Base-by-base conservation (phyloP, 2,113 vertebrate species). In the Lucifuga dentata region DNA sequence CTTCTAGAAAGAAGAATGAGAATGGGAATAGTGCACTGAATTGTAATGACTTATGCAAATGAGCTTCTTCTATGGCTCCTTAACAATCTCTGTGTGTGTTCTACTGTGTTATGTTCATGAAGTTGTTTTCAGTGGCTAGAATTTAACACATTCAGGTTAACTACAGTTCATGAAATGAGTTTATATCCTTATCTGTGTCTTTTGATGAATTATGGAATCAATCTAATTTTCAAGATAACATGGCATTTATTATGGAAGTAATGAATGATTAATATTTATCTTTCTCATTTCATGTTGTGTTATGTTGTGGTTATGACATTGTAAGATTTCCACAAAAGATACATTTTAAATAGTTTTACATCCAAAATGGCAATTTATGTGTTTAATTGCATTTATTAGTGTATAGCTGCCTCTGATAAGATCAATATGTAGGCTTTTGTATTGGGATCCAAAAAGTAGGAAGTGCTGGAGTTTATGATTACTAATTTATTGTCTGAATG, bases 401-500 rank as follows among this genome's bases (percentile, higher is more conserved):
- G 5, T 36, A 73, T 51, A 52, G 3, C 33, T 59, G 26, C 15
- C 20, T 68, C 39, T 78, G 35, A 66, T 70, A 15, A 70, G 19
- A 29, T 17, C 26, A 59, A 32, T 72, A 8, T 61, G 16, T 12
- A 33, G 17, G 6, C n/a, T 13, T 38, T 17, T 56, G 38, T 11
- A 29, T 59, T 39, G 68, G 66, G 10, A 68, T 65, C 49, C 38
- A 35, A 60, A 51, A 64, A 40, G 36, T 29, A 61, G 51, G 17
- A 69, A 51, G 40, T 62, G 36, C 24, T 45, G 24, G 29, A 56
- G 39, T 46, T 57, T 68, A 15, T 69, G 29, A 81, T 77, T 68
- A 45, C 55, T 46, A 49, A 68, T 84, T 81, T 46, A 63, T 73
- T 17, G 56, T 43, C 11, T 71, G 62, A 73, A 70, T 79, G 39